These are phyloP conservation scores for Bilobella aurantiaca DNA, from an alignment of 1,140 invertebrate genomes.

Conservation along the genomic window DNA sequence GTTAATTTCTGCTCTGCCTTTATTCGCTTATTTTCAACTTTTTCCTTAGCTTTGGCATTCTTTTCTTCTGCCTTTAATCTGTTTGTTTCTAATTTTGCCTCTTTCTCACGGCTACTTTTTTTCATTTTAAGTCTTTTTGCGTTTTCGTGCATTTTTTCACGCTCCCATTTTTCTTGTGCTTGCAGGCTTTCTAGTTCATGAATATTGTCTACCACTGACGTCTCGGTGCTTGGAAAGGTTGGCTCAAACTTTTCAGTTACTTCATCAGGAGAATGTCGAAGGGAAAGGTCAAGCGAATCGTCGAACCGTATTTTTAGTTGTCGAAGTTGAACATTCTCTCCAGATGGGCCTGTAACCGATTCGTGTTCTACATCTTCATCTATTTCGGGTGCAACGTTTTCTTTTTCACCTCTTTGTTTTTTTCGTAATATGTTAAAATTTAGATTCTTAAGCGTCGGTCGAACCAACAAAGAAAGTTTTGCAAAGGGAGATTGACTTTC, in stretches of 20 bases:
- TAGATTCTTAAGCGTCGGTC: too few relatives aligned
- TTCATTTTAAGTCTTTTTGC: slow-evolving; percentile 18
- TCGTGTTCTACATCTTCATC: too few relatives aligned
- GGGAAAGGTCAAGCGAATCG: background rate
- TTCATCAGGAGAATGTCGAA: background rate
- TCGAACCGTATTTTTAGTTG: background rate
- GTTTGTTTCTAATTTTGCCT: slow-evolving; percentile 30
- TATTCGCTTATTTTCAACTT: slow-evolving; percentile 24
- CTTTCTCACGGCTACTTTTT: slow-evolving; percentile 10
- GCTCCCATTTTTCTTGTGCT: slow-evolving; percentile 14
- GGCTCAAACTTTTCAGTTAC: too few relatives aligned
- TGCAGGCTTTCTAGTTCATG: background rate
- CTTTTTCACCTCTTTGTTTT: too few relatives aligned
- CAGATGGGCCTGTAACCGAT: too few relatives aligned
- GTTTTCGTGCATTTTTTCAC: slow-evolving; percentile 19
- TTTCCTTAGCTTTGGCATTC: slow-evolving; percentile 13
- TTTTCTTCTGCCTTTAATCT: slow-evolving; percentile 23
- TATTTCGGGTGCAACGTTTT: too few relatives aligned
- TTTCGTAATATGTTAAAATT: too few relatives aligned
- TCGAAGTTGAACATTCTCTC: too few relatives aligned
- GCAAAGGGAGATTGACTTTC: background rate
- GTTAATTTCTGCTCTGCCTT: slow-evolving; percentile 20
- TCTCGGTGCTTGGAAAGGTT: too few relatives aligned
- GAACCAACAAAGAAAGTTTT: too few relatives aligned
- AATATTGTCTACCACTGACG: too few relatives aligned